Percentiles rank a stretch among this genome's conserved stretches.
phyloP scores from a whole-genome alignment of 2,797 vertebrate genomes.

The Rhinatrema bivittatum region DNA sequence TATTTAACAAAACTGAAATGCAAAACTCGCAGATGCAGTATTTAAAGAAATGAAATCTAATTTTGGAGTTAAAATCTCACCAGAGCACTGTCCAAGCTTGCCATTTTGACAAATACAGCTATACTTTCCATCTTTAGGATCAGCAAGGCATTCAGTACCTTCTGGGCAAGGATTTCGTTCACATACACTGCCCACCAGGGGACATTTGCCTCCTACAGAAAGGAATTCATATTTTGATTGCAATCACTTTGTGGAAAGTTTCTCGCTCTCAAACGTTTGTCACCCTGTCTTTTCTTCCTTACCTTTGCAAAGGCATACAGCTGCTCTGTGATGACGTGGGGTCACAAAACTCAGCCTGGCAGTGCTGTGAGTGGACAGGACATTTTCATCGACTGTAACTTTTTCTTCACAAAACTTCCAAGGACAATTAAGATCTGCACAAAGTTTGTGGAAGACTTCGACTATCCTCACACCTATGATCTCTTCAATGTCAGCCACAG shows the following conservation, averaged over 20 bases:
- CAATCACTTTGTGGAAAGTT: no score
- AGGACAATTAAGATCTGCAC: slow-evolving; percentile 78
- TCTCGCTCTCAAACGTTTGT: no score
- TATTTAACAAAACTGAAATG: not conserved
- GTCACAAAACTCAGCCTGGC: slow-evolving; percentile 92
- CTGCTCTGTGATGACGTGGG: slow-evolving; percentile 71
- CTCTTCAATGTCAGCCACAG: slow-evolving; percentile 81
- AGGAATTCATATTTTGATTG: not conserved
- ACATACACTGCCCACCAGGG: slow-evolving; percentile 63
- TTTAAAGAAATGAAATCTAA: not conserved
- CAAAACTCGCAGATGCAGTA: not conserved
- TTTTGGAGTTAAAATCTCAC: slow-evolving; percentile 55
- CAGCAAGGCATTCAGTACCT: slow-evolving; percentile 77
- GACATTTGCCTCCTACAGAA: slow-evolving; percentile 75
- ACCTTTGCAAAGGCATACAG: slow-evolving; percentile 91
- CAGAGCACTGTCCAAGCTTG: slow-evolving; percentile 70
- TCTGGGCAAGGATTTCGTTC: slow-evolving; percentile 77
- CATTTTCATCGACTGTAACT: slow-evolving; percentile 69
- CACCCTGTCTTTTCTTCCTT: slow-evolving; percentile 7
- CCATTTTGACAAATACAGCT: slow-evolving; percentile 79
- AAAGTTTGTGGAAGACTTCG: slow-evolving; percentile 80
- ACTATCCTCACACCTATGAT: slow-evolving; percentile 84
- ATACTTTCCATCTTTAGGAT: slow-evolving; percentile 64
- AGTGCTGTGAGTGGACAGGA: slow-evolving; percentile 90
- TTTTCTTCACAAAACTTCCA: slow-evolving; percentile 84